Percentiles rank a stretch among this genome's conserved stretches.
These are phyloP conservation scores for Hydrolagus affinis DNA, from an alignment of 2,113 vertebrate genomes.

Conservation along the genomic window DNA sequence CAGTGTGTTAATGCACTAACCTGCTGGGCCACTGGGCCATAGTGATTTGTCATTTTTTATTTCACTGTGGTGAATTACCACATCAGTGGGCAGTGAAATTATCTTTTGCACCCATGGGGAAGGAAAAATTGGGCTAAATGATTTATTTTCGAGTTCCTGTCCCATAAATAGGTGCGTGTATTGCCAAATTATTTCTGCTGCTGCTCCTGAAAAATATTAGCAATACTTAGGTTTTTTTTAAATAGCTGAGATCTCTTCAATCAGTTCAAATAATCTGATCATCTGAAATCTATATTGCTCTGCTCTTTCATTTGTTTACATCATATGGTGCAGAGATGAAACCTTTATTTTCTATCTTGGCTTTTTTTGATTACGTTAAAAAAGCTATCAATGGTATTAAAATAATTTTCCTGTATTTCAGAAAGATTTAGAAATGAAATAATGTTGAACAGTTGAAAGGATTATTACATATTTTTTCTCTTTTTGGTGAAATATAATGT, in stretches of 20 bases:
- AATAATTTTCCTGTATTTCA: not conserved
- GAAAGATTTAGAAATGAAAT: not conserved
- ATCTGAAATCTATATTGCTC: not conserved
- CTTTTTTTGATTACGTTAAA: not conserved
- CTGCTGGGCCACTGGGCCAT: conserved; percentile 12
- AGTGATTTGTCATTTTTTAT: conserved; percentile 31
- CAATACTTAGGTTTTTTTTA: not conserved
- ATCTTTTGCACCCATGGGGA: not conserved
- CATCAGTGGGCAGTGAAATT: conserved; percentile 32
- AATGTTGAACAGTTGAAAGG: not conserved
- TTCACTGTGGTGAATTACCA: conserved; percentile 24
- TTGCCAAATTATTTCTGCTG: not conserved
- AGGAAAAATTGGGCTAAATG: conserved; percentile 26
- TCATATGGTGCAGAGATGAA: not conserved
- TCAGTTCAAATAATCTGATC: not conserved
- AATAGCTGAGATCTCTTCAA: not conserved
- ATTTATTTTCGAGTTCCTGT: conserved; percentile 30
- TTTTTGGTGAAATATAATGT: not conserved
- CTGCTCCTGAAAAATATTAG: not conserved
- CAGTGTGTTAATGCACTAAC: conserved; percentile 27
- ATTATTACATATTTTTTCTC: not conserved
- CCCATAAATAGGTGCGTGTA: conserved; percentile 17
- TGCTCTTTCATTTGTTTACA: not conserved
- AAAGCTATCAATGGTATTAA: no score
- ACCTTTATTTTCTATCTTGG: not conserved